Conservation (phyloP, 2,113 vertebrate species). For the Myxocyprinus asiaticus region DNA sequence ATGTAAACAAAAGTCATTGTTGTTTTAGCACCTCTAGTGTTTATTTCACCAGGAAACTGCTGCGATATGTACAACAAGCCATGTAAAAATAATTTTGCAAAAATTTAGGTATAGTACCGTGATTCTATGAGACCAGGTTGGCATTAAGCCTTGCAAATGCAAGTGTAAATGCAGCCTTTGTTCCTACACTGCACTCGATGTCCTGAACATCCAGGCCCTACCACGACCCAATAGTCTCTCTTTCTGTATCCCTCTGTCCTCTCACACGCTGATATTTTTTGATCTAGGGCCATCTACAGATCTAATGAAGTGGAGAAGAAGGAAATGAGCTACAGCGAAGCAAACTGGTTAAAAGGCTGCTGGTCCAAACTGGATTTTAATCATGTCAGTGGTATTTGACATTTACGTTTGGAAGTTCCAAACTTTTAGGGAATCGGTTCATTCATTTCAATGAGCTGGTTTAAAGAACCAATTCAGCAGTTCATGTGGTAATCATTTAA, state of each 20-base stretch:
- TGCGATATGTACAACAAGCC: too few relatives aligned
- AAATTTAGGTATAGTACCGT: too few relatives aligned
- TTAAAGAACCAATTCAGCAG: too few relatives aligned
- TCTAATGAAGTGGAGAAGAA: slow-evolving; percentile 34
- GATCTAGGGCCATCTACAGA: slow-evolving; percentile 12
- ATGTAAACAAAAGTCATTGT: too few relatives aligned
- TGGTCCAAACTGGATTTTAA: slow-evolving; percentile 35
- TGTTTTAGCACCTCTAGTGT: too few relatives aligned
- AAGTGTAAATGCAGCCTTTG: not conserved
- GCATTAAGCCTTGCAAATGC: too few relatives aligned
- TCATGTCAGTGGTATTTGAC: slow-evolving; percentile 15
- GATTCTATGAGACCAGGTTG: too few relatives aligned
- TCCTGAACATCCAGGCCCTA: not conserved
- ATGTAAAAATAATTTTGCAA: too few relatives aligned
- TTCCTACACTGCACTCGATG: slow-evolving; percentile 30
- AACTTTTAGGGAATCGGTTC: not conserved
- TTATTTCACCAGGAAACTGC: too few relatives aligned
- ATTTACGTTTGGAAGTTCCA: not conserved
- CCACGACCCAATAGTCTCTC: not conserved
- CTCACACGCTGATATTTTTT: slow-evolving; percentile 10
- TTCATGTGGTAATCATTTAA: too few relatives aligned
- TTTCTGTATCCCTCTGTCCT: not conserved
- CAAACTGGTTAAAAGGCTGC: slow-evolving; percentile 9
- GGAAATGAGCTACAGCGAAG: slow-evolving; percentile 35
- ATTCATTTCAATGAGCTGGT: slow-evolving; percentile 2